Evolutionary conservation across 1,140 invertebrate species (phyloP).

Genomic region (Drosophila azteca): DNA sequence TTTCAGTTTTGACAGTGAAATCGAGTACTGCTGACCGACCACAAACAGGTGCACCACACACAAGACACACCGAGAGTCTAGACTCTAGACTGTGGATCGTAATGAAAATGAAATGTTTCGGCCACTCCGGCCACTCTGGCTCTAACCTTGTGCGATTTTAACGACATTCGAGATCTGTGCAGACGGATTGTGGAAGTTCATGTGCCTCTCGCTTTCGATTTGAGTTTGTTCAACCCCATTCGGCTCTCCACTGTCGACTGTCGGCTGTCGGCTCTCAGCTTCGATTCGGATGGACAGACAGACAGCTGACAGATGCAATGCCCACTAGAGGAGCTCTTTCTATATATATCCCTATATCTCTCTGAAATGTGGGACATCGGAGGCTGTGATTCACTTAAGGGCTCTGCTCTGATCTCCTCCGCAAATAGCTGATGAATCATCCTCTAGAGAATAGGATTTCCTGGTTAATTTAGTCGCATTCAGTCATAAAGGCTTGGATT

Average conservation of each 20-base stretch:
- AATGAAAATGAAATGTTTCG: slow-evolving; percentile 57
- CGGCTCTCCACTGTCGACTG: neutral
- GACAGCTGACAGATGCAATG: neutral
- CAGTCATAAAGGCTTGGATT: slow-evolving; percentile 3
- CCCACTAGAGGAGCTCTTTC: no score
- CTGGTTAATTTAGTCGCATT: neutral
- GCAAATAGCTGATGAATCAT: slow-evolving; percentile 16
- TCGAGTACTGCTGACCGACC: slow-evolving; percentile 26
- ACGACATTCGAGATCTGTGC: slow-evolving; percentile 66
- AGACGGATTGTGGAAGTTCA: slow-evolving; percentile 42
- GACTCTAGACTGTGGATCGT: slow-evolving; percentile 22
- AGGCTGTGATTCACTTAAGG: no score
- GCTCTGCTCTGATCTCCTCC: no score
- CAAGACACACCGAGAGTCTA: neutral
- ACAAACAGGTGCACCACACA: slow-evolving; percentile 55
- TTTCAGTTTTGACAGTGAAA: slow-evolving; percentile 38
- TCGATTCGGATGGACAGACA: slow-evolving; percentile 34
- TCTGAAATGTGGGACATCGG: no score
- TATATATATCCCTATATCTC: no score
- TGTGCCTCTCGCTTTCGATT: slow-evolving; percentile 65
- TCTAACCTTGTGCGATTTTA: slow-evolving; percentile 69
- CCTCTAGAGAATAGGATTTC: neutral
- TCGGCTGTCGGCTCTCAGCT: slow-evolving; percentile 10
- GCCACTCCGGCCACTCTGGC: slow-evolving; percentile 18
- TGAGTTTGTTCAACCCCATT: slow-evolving; percentile 64